Evolutionary conservation across 2,888 invertebrate species (phyloP), one percentile per base, ranked within the genome.

Genomic region (Callyntrura sp.): DNA sequence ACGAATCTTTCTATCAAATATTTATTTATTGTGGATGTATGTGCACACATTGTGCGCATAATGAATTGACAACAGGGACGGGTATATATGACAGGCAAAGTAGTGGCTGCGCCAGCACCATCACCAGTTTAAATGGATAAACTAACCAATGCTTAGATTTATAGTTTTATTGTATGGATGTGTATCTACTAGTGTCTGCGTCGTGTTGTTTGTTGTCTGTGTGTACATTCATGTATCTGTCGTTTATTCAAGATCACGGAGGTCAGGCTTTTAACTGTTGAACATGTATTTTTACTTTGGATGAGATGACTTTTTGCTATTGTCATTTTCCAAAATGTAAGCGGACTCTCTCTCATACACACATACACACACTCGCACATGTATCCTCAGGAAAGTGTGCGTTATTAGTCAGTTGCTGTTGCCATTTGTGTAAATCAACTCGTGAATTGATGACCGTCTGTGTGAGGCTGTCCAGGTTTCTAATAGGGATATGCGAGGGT

Each of bases 221-320:
- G 70, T 73, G 78, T 62, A 60, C 76, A 85, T 17, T 85, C 60
- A 85, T 85, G 85, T 83, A 83, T 51, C 57, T 88, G 70, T 83
- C 82, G 57, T 68, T 84, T 88, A 51, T 62, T 88, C 60, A 84
- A 84, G 84, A 78, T 84, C 78, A 85, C 85, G 62, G 28, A 81
- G 79, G 73, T 73, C 51, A 73, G 62, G 82, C 82, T 82, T 88
- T 88, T 88, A 88, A 76, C 82, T 43, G 43, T 62, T 76, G 55
- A 43, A 90, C 90, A 90, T 83, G 90, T 43, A 90, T 90, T 90
- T 85, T 82, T 79, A 90, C 85, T 86, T 85, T 90, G 14, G 25
- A 57, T 62, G 81, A n/a, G 25, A 88, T 73, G 48, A 45, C 62
- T 81, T 55, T 87, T 70, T 73, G 87, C 79, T 28, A 78, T 79